Evolutionary conservation across 2,888 invertebrate genomes (phyloP).

Genomic region (Tenthredo mesomela): DNA sequence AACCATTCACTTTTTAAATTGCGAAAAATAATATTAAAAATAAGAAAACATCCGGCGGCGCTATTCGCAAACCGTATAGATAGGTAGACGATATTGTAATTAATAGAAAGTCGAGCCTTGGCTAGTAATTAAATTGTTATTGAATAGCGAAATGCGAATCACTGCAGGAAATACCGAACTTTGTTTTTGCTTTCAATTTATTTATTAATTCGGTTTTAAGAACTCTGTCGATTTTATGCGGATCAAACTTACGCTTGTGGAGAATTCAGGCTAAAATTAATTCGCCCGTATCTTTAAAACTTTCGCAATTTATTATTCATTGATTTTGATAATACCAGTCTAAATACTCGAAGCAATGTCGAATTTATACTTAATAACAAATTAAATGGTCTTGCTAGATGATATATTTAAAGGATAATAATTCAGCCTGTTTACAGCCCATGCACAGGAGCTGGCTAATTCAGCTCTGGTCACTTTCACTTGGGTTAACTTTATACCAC

Average conservation of each 20-base stretch:
- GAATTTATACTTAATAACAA: background rate
- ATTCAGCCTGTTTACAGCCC: background rate
- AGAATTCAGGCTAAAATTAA: background rate
- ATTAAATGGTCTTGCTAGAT: background rate
- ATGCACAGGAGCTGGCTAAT: background rate
- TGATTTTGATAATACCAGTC: background rate
- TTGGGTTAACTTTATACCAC: conserved; percentile 7
- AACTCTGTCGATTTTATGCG: background rate
- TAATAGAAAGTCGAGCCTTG: conserved; percentile 37
- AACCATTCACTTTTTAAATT: conserved; percentile 8
- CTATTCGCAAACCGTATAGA: background rate
- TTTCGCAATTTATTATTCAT: background rate
- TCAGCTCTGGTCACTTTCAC: conserved; percentile 46
- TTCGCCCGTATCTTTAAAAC: background rate
- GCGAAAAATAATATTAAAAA: background rate
- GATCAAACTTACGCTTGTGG: background rate
- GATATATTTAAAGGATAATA: background rate
- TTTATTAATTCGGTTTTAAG: background rate
- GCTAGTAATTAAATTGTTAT: conserved; percentile 27
- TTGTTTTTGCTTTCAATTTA: background rate
- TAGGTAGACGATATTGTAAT: background rate
- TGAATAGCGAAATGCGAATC: background rate
- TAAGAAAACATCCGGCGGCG: conserved; percentile 1
- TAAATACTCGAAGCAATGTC: background rate
- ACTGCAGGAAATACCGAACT: background rate